Conservation (phyloP, 2,797 vertebrate genomes). For the Amblyopsis hoosieri region DNA sequence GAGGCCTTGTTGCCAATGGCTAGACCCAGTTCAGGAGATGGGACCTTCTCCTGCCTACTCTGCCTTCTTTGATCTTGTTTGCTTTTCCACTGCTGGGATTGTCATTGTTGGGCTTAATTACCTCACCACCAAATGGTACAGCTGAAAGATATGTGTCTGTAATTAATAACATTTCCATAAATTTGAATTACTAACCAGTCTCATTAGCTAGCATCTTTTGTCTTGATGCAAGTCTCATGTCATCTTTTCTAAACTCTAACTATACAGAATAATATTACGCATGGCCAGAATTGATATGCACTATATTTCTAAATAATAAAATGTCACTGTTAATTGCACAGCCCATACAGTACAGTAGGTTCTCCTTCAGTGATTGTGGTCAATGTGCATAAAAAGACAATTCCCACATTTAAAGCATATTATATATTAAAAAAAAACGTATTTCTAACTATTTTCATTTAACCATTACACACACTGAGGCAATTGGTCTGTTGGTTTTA, state of each 20-base stretch:
- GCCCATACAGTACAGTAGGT: slow-evolving; percentile 47
- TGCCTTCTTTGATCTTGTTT: slow-evolving; percentile 93
- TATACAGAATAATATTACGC: slow-evolving; percentile 69
- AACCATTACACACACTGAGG: slow-evolving; percentile 62
- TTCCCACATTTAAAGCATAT: slow-evolving; percentile 60
- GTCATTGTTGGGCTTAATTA: slow-evolving; percentile 98
- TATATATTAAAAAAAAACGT: slow-evolving; percentile 32
- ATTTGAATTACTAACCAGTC: slow-evolving; percentile 99
- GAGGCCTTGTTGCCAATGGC: slow-evolving; percentile 90
- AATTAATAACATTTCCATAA: slow-evolving; percentile 99
- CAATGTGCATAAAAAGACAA: slow-evolving; percentile 67
- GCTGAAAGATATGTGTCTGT: slow-evolving; percentile 99
- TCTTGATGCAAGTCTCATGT: slow-evolving; percentile 86
- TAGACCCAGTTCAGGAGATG: slow-evolving; percentile 85
- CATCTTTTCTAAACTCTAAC: slow-evolving; percentile 80
- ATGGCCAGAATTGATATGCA: slow-evolving; percentile 74
- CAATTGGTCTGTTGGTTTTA: slow-evolving; percentile 58
- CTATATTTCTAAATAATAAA: slow-evolving; percentile 80
- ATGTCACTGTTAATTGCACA: slow-evolving; percentile 74
- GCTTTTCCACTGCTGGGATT: slow-evolving; percentile 86
- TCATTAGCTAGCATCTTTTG: slow-evolving; percentile 95
- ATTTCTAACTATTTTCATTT: slow-evolving; percentile 69
- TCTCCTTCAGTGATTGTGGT: slow-evolving; percentile 65
- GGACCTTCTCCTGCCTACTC: slow-evolving; percentile 87
- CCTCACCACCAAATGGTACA: slow-evolving; percentile 94